phyloP scores from a whole-genome alignment of 2,113 vertebrate species.

The Melanerpes aurifrons region DNA sequence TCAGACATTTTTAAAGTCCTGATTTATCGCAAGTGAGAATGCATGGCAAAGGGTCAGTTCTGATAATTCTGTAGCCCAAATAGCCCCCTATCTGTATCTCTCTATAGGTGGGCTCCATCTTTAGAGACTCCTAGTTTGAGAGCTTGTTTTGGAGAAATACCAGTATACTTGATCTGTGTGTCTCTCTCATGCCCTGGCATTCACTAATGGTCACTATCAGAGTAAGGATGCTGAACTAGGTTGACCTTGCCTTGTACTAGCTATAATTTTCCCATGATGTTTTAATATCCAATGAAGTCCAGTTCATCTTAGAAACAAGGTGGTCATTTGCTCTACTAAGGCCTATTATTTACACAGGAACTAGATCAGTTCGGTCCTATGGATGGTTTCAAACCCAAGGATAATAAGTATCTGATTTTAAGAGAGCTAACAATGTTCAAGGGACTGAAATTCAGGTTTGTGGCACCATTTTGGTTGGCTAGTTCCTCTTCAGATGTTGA shows the following conservation, averaged over 20 bases:
- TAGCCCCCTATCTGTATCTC: neutral
- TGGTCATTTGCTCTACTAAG: neutral
- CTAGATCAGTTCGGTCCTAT: neutral
- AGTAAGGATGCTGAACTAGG: neutral
- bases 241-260: neutral
- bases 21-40: neutral
- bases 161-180: neutral
- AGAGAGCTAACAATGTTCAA: neutral
- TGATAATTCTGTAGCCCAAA: neutral
- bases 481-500: neutral
- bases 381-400: neutral
- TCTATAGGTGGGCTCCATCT: neutral
- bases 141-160: neutral
- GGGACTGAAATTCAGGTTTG: neutral
- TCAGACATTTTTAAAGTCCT: neutral
- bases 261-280: neutral
- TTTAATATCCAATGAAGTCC: constrained; percentile 4
- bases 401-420: neutral
- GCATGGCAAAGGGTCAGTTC: neutral
- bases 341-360: constrained; percentile 1
- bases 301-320: neutral
- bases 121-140: neutral
- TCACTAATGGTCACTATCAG: neutral
- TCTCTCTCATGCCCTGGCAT: neutral
- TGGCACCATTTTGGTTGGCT: neutral